Evolutionary conservation across 2,888 invertebrate species (phyloP).

Genomic region (Gibbula magus): DNA sequence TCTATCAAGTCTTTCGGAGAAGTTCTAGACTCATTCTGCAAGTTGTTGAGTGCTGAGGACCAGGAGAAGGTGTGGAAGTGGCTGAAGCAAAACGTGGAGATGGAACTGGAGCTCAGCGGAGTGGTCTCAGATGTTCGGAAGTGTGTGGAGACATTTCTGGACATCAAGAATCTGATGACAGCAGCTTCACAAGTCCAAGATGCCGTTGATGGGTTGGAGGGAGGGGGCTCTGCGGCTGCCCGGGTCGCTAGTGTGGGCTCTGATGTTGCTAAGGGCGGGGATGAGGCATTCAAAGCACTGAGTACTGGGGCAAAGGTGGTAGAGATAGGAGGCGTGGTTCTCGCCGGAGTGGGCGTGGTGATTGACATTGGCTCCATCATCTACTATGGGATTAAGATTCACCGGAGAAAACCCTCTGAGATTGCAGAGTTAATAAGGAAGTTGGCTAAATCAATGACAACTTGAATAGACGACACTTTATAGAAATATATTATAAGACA

Average conservation of each 20-base stretch:
- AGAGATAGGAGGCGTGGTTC: not conserved
- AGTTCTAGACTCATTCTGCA: not conserved
- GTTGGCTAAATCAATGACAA: not conserved
- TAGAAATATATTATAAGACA: too few species aligned
- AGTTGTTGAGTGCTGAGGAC: not conserved
- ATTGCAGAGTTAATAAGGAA: not conserved
- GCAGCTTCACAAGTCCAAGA: not conserved
- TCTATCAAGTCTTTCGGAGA: not conserved
- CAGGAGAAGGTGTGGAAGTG: not conserved
- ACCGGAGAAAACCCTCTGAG: not conserved
- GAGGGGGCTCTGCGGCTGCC: not conserved
- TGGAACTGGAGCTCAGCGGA: not conserved
- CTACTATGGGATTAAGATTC: not conserved
- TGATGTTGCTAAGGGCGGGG: not conserved
- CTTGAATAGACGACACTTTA: too few species aligned
- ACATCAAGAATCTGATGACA: not conserved
- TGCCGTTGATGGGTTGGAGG: not conserved
- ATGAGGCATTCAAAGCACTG: not conserved
- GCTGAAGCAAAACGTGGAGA: not conserved
- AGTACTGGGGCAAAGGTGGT: not conserved
- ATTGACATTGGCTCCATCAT: not conserved
- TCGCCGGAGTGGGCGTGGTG: not conserved
- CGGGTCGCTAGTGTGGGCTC: not conserved
- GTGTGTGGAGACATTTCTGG: not conserved
- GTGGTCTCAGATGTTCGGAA: not conserved